These are phyloP conservation scores for Zosterops lateralis DNA, from an alignment of 2,113 vertebrate species.

Conservation along the genomic window DNA sequence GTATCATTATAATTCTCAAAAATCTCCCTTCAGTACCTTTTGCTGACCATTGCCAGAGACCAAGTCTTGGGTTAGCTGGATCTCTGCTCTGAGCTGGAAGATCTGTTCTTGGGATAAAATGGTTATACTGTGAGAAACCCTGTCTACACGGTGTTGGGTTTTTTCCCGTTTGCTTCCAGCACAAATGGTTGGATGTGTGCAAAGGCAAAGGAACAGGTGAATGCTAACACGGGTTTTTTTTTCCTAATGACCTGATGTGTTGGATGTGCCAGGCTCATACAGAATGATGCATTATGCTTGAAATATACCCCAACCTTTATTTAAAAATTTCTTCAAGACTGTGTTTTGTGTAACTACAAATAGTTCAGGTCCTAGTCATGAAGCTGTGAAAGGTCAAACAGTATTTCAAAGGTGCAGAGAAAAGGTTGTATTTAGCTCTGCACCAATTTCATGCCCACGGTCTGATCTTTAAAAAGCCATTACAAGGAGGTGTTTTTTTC, in stretches of 20 bases:
- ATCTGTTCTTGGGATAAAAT: not conserved
- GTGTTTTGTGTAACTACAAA: not conserved
- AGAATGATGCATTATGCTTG: not conserved
- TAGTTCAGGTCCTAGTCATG: not conserved
- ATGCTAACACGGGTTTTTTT: not conserved
- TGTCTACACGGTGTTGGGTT: not conserved
- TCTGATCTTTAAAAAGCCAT: not conserved
- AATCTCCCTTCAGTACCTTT: not conserved
- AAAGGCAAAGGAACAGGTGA: not conserved
- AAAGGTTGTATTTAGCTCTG: not conserved
- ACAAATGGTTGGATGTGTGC: not conserved
- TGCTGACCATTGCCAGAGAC: not conserved
- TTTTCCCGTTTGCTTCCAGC: rapidly evolving
- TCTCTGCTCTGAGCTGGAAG: not conserved
- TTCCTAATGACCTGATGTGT: rapidly evolving
- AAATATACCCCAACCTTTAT: not conserved
- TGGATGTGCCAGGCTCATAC: not conserved
- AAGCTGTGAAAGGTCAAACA: not conserved
- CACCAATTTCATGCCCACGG: not conserved
- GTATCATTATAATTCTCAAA: not conserved
- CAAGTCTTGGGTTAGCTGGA: not conserved
- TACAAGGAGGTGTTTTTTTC: not conserved
- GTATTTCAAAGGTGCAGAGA: not conserved
- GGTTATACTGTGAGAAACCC: not conserved
- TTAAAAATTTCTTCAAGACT: not conserved